These are phyloP conservation scores for Himalopsyche japonica DNA, from an alignment of 2,888 invertebrate species.

Conservation along the genomic window DNA sequence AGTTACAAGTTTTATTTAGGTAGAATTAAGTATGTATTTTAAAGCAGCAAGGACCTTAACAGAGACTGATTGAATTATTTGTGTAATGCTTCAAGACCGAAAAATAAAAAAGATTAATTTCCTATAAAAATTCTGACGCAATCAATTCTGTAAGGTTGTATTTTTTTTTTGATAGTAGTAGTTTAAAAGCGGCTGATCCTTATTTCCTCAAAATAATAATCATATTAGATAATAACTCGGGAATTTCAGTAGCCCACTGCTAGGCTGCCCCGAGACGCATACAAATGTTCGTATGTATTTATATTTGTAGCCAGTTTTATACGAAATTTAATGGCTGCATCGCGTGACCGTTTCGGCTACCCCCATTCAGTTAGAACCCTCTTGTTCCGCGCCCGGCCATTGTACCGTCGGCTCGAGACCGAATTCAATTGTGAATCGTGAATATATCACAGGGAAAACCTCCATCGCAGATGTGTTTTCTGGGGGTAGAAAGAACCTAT, in stretches of 20 bases:
- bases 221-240: neutral
- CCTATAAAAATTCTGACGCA: no score
- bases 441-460: constrained; percentile 32
- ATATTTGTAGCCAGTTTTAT: constrained; percentile 28
- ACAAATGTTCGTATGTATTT: neutral
- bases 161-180: no score
- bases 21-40: no score
- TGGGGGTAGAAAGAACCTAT: neutral
- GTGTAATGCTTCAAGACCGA: no score
- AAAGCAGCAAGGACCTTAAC: no score
- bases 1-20: no score
- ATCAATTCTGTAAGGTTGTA: no score
- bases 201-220: constrained; percentile 1
- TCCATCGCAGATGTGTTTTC: constrained; percentile 5
- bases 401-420: constrained; percentile 14
- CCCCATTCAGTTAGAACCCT: constrained; percentile 3
- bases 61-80: no score
- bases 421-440: constrained; percentile 41
- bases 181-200: neutral
- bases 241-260: neutral
- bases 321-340: constrained; percentile 55
- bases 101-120: no score
- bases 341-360: constrained; percentile 51
- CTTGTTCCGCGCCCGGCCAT: constrained; percentile 7
- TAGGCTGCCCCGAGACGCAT: neutral